phyloP scores from a whole-genome alignment of 92 coral and sea anemone species.

The Palythoa grandis region DNA sequence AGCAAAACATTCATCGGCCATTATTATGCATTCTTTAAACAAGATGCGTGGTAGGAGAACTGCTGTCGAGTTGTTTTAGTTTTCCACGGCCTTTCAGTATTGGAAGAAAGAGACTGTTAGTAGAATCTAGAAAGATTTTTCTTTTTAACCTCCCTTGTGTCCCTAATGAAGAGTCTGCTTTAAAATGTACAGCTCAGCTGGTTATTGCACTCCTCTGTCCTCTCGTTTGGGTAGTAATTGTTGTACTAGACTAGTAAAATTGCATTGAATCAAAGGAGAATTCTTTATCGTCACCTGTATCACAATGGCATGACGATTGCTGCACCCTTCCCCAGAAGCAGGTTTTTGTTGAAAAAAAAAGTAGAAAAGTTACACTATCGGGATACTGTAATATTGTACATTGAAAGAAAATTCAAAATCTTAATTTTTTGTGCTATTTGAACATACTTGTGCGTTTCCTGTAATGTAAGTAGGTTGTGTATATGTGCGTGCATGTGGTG shows the following conservation, averaged over 20 bases:
- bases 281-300: conserved; percentile 31
- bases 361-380: conserved; percentile 48
- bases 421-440: conserved; percentile 74
- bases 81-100: conserved; percentile 41
- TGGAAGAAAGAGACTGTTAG: conserved; percentile 23
- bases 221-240: conserved; percentile 18
- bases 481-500: conserved; percentile 33
- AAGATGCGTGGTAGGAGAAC: conserved; percentile 30
- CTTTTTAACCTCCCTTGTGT: conserved; percentile 26
- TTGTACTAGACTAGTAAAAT: conserved; percentile 49
- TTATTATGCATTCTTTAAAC: conserved; percentile 5
- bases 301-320: conserved; percentile 3
- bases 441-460: conserved; percentile 40
- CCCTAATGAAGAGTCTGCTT: conserved; percentile 15
- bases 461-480: conserved; percentile 37
- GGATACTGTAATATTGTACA: conserved; percentile 71
- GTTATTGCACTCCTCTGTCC: conserved; percentile 6
- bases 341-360: conserved; percentile 62
- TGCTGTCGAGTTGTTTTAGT: conserved; percentile 38
- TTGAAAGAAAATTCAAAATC: conserved; percentile 67
- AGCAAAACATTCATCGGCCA: not conserved
- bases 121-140: conserved; percentile 20
- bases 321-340: conserved; percentile 44
- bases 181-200: conserved; percentile 40
- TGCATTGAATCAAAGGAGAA: conserved; percentile 25